A percentile compares a stretch with the other conserved stretches of the same genome.
phyloP scores from a whole-genome alignment of 1,140 invertebrate genomes.

The Cryptotermes secundus region DNA sequence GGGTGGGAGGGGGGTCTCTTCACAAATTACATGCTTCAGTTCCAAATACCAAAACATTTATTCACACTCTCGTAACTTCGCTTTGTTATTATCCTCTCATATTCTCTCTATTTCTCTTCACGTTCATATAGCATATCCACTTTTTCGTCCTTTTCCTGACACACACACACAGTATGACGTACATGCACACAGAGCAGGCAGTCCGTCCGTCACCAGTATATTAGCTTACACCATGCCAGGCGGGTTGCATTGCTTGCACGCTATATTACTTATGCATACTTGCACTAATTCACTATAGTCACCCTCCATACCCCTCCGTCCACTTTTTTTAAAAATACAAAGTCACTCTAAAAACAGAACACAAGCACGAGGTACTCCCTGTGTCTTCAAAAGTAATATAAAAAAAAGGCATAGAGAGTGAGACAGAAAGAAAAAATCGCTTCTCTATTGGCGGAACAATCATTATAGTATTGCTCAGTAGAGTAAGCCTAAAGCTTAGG shows the following conservation, averaged over 20 bases:
- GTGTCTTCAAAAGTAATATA: background rate
- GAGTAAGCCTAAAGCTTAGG: background rate
- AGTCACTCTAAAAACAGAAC: slow-evolving; percentile 19
- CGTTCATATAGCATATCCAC: background rate
- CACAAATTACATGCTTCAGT: slow-evolving; percentile 9
- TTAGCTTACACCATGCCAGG: background rate
- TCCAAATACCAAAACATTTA: slow-evolving; percentile 20
- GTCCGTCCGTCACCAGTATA: background rate
- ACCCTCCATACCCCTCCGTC: background rate
- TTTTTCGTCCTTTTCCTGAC: background rate
- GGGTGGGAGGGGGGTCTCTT: background rate
- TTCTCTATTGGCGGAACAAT: slow-evolving; percentile 16
- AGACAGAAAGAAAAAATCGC: background rate
- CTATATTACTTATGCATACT: slow-evolving; percentile 9
- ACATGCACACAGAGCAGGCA: background rate
- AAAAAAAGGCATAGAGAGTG: background rate
- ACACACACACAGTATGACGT: slow-evolving; percentile 13
- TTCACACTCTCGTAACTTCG: slow-evolving; percentile 8
- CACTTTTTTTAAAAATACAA: slow-evolving; percentile 14
- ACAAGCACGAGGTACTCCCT: slow-evolving; percentile 2
- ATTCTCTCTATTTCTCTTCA: background rate
- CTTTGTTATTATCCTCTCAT: slow-evolving; percentile 17
- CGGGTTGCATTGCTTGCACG: background rate
- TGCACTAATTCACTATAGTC: slow-evolving; percentile 11
- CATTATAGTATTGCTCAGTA: slow-evolving; percentile 19